Base-by-base conservation (phyloP, 2,797 vertebrate species). In the Tapirus indicus region DNA sequence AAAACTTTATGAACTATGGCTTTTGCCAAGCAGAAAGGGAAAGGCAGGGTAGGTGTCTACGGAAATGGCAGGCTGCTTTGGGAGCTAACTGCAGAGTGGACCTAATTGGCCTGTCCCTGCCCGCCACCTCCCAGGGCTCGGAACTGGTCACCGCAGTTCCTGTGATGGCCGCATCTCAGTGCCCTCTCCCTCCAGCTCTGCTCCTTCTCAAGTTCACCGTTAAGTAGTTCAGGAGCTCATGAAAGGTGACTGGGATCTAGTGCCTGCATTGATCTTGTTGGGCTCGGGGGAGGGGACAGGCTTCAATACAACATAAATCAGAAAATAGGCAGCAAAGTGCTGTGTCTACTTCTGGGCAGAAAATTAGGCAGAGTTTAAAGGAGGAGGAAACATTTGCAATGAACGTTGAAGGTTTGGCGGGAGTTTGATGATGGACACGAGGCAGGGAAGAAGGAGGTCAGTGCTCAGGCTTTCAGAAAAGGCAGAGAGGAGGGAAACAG, bases 81-180 rank as follows among this genome's bases (percentile, higher is more conserved):
- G 47, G 47, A 11, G 14, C 23, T 17, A 6, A 16, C 52, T 32
- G 32, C 60, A 27, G 27, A 10, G 5, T 13, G 18, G 38, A 7
- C 6, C 16, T 5, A 12, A 18, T 8, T 4, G 38, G 20, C 2
- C 35, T 54, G 64, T 12, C 80, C 23, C 27, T 5, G 8, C 52
- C 32, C 41, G 16, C 35, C 23, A 2, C 18, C 41, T 1, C 5
- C 13, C 17, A 14, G 6, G 32, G 32, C 35, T 32, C 7, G 9
- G 41, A 21, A 6, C 77, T 12, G 41, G 5, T 32, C 6, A 2
- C n/a, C 18, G 12, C 0, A 1, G 27, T 14, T 14, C 41, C 88
- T n/a, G 13, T 3, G 41, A 9, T 16, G 0, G 16, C 52, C 1
- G 1, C 2, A 23, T 74, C 49, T 0, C n/a, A 0, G 13, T 0